Evolutionary conservation across 2,888 invertebrate genomes (phyloP), one percentile per base, ranked within the genome.

Genomic region (Ormyrus rosae): DNA sequence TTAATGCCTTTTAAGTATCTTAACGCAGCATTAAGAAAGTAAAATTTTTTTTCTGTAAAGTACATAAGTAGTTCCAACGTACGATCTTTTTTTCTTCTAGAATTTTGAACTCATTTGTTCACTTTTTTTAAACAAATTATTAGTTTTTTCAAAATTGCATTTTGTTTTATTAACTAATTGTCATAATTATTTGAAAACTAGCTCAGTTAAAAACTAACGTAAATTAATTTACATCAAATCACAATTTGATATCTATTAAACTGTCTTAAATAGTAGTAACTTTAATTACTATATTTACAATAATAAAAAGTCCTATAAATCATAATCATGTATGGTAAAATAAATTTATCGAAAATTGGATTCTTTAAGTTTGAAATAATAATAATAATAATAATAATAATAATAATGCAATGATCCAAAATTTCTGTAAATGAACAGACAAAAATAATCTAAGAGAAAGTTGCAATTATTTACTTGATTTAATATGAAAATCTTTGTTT

Each of bases 151-250:
- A 67, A 76, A 56, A 74, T 60, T 51, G 34, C 13, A 56, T 78
- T 68, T 68, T 75, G 71, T 75, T 75, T 70, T 70, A 75, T 81
- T 74, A 69, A 53, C 61, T 19, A 78, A 78, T 81, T 78, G 50
- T 19, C 19, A 53, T 46, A n/a, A 50, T 58, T 48, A 53, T 51
- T 8, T 72, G 10, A 68, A 58, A 56, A 53, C 19, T 19, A 19
- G 19, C 19, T 19, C 1, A 19, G 19, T 19, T 19, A 19, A 19
- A 13, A 68, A 69, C 45, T 64, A 63, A 13, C 64, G 48, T 64
- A 69, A 50, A 56, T 45, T 50, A 63, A 34, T 68, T 58, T 51
- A 69, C 51, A 70, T 73, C 19, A 70, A 60, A 79, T 74, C 73
- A 74, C 74, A 70, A 53, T n/a, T 65, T 77, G 61, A 60, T 77